Evolutionary conservation across 2,888 invertebrate species (phyloP).

Genomic region (Amiota mariae): DNA sequence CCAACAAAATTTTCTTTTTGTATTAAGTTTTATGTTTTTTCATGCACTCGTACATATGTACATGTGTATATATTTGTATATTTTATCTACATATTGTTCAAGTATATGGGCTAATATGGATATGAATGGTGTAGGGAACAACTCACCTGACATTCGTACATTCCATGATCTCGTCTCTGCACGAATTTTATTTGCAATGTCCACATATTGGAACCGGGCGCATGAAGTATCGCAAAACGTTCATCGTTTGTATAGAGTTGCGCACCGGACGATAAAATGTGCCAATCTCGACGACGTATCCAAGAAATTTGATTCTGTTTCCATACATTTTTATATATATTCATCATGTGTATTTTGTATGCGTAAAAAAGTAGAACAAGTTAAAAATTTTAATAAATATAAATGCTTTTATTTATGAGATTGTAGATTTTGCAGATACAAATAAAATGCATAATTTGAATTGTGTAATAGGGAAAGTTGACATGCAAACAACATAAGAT

Average conservation of each 20-base stretch:
- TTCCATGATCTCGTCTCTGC: constrained; percentile 93
- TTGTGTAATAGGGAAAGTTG: too few species aligned
- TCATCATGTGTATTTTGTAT: neutral
- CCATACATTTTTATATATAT: constrained; percentile 28
- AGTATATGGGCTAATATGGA: neutral
- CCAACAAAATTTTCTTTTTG: neutral
- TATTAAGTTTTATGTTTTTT: neutral
- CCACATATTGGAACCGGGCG: constrained; percentile 94
- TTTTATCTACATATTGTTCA: neutral
- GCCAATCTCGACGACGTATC: constrained; percentile 94
- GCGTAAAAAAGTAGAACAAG: too few species aligned
- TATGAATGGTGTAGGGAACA: neutral
- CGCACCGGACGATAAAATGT: constrained; percentile 92
- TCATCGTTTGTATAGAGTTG: constrained; percentile 94
- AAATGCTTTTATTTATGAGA: neutral
- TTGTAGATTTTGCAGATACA: too few species aligned
- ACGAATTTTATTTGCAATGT: constrained; percentile 95
- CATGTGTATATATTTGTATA: neutral
- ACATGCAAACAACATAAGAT: too few species aligned
- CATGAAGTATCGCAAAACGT: constrained; percentile 85
- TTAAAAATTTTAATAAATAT: constrained; percentile 7
- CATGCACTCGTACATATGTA: neutral
- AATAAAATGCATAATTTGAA: too few species aligned
- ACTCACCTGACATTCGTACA: constrained; percentile 92
- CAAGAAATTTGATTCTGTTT: constrained; percentile 86